A percentile compares a stretch with the other conserved stretches of the same genome.
Evolutionary conservation across 2,888 invertebrate species (phyloP).

Genomic region (Aphidoletes aphidimyza): DNA sequence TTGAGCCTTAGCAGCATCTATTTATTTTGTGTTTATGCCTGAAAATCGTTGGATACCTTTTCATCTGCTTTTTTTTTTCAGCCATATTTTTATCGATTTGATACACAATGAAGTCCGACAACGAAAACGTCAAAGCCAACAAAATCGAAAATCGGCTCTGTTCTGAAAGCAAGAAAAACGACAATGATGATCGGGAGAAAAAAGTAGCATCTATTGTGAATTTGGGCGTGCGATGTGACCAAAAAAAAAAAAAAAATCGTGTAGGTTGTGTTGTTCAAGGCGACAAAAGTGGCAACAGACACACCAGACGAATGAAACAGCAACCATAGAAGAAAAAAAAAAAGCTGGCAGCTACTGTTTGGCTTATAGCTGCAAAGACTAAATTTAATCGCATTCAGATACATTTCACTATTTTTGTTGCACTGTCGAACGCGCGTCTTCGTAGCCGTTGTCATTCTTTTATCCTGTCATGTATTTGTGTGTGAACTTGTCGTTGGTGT

Average conservation of each 20-base stretch:
- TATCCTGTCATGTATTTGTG: neutral
- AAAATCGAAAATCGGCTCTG: too few relatives aligned
- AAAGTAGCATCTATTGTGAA: neutral
- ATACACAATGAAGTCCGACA: neutral
- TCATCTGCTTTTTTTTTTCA: neutral
- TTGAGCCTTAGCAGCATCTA: constrained; percentile 7
- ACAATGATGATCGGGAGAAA: neutral
- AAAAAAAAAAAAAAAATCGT: neutral
- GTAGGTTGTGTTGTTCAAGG: neutral
- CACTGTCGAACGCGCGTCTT: neutral
- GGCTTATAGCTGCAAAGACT: neutral
- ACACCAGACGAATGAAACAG: neutral
- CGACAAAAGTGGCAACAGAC: constrained; percentile 16
- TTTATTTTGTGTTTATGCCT: neutral
- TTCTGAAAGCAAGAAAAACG: neutral
- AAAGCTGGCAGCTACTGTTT: constrained; percentile 38
- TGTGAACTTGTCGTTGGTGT: too few relatives aligned
- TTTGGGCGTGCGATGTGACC: neutral
- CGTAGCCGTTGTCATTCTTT: neutral
- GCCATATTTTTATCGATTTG: neutral
- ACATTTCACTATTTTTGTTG: constrained; percentile 18
- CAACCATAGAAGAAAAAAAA: neutral
- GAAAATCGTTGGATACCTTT: constrained; percentile 13
- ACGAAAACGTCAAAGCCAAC: neutral
- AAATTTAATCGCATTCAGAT: constrained; percentile 30